Evolutionary conservation across 1,140 invertebrate species (phyloP), one percentile per base, ranked within the genome.

Genomic region (Ptiloglossa arizonensis): DNA sequence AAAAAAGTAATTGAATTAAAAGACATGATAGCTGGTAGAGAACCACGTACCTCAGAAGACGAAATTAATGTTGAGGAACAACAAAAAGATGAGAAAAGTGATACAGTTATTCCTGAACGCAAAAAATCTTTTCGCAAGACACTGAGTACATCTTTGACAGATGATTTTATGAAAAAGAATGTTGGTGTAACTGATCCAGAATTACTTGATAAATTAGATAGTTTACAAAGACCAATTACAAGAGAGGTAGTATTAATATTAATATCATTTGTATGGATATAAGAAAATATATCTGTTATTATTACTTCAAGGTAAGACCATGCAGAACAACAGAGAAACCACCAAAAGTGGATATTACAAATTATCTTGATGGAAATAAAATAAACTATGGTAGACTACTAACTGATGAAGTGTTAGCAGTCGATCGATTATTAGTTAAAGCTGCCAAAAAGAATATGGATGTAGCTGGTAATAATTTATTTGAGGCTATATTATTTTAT

Each of bases 321-420:
- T 87, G 75, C n/a, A 90, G 83, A 81, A 66, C 71, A 29, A 56
- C 69, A 11, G 85, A 88, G 46, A 88, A 87, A 8, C 86, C 89
- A 46, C 81, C 86, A 13, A 89, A 89, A 82, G 83, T 93, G 44
- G 91, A 94, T 46, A 89, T 93, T 32, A 87, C 91, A 44, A 93
- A 91, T 85, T 96, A 96, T 86, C 90, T 97, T 57, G 95, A 96
- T 84, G 94, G 94, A 81, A 94, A 95, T 50, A 95, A 94, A 87
- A 96, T 97, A 60, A 96, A 97, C 91, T 97, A 96, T 91, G 95
- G 95, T 0, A 95, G 95, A 91, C 89, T 98, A n/a, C 92, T 98
- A 70, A 97, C 95, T 17, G 96, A 98, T 91, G 96, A 97, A 93
- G 96, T 98, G 32, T 89, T 98, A 75, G 94, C 95, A 44, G 96